Evolutionary conservation across 2,797 vertebrate genomes (phyloP).

Genomic region (Megaceryle alcyon): DNA sequence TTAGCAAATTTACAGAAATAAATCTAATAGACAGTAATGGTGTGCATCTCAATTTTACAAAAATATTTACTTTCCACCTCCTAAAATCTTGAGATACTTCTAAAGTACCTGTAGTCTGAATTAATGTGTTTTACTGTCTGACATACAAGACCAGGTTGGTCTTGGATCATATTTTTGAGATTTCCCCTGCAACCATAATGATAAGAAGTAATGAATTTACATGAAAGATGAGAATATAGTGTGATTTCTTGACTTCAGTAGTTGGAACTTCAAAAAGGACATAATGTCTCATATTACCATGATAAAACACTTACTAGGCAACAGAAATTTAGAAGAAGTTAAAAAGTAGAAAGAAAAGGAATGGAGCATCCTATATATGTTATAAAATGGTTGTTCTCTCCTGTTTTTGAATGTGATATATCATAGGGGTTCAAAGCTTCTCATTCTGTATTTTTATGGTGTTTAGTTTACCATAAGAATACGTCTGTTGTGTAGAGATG

Average conservation of each 20-base stretch:
- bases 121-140: conserved; percentile 25
- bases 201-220: conserved; percentile 21
- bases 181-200: conserved; percentile 33
- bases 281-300: background rate
- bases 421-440: background rate
- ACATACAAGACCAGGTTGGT: background rate
- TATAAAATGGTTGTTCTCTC: background rate
- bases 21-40: background rate
- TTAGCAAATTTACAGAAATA: background rate
- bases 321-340: background rate
- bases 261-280: background rate
- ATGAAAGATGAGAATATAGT: conserved; percentile 34
- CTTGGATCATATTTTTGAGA: conserved; percentile 44
- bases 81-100: conserved; percentile 17
- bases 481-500: background rate
- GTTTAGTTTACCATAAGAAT: background rate
- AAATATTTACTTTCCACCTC: background rate
- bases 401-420: background rate
- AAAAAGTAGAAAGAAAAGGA: background rate
- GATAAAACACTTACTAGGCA: background rate
- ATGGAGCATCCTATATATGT: background rate
- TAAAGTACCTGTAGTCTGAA: conserved; percentile 4
- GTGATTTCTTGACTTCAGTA: conserved; percentile 7
- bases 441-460: background rate
- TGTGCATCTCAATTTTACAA: background rate